These are phyloP conservation scores for Xiphophorus hellerii DNA, from an alignment of 2,113 vertebrate species.

Conservation along the genomic window DNA sequence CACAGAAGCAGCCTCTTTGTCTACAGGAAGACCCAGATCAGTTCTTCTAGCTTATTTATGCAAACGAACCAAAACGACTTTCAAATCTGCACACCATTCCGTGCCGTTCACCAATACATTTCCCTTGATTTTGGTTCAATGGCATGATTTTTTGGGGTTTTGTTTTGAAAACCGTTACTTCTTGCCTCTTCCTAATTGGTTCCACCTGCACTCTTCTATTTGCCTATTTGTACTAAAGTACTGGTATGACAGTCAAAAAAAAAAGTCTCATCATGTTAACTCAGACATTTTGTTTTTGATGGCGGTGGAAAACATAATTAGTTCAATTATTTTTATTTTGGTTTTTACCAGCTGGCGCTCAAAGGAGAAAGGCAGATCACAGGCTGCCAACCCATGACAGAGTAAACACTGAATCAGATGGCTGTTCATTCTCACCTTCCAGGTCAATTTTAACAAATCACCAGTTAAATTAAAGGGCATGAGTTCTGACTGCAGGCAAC, in stretches of 20 bases:
- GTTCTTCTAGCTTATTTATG: neutral
- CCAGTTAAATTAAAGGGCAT: neutral
- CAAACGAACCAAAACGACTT: neutral
- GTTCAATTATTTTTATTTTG: neutral
- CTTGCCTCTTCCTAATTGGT: neutral
- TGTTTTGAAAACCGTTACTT: neutral
- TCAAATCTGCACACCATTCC: neutral
- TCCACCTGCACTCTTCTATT: neutral
- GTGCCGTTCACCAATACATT: neutral
- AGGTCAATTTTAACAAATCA: neutral
- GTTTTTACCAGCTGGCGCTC: neutral
- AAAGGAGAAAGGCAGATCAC: neutral
- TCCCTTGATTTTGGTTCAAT: neutral
- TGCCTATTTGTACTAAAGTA: neutral
- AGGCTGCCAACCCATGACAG: neutral
- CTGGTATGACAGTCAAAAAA: neutral
- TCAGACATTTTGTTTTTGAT: neutral
- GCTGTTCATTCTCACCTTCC: neutral
- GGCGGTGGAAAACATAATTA: neutral
- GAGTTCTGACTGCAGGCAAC: neutral
- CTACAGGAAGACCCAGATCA: neutral
- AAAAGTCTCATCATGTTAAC: neutral
- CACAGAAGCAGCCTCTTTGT: constrained; percentile 28
- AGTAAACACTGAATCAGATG: neutral
- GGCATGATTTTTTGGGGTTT: neutral